phyloP scores from a whole-genome alignment of 2,888 invertebrate genomes.

The Cheiracanthium punctorium region DNA sequence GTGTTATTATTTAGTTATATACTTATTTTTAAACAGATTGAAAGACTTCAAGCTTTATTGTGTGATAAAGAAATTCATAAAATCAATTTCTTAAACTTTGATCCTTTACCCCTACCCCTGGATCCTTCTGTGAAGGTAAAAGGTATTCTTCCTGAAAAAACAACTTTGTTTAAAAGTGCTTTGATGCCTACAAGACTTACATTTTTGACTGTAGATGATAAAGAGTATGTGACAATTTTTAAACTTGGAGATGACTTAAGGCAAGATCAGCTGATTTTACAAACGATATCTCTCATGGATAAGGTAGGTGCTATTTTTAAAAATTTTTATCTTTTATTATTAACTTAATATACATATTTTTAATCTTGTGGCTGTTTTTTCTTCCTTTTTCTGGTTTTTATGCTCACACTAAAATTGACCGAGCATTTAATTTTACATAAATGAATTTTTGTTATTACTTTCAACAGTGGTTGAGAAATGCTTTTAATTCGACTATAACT shows the following conservation, averaged over 20 bases:
- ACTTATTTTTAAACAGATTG: slow-evolving; percentile 79
- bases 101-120: slow-evolving; percentile 93
- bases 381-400: too few relatives aligned
- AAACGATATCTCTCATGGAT: slow-evolving; percentile 99
- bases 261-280: slow-evolving; percentile 97
- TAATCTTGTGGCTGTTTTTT: too few relatives aligned
- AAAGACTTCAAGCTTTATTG: slow-evolving; percentile 88
- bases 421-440: too few relatives aligned
- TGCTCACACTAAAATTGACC: too few relatives aligned
- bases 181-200: slow-evolving; percentile 95
- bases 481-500: too few relatives aligned
- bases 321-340: not conserved
- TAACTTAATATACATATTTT: too few relatives aligned
- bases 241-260: slow-evolving; percentile 98
- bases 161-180: slow-evolving; percentile 95
- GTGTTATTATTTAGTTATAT: not conserved
- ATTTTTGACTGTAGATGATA: slow-evolving; percentile 85
- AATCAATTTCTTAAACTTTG: slow-evolving; percentile 91
- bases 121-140: slow-evolving; percentile 93
- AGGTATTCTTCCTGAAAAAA: slow-evolving; percentile 91
- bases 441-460: too few relatives aligned
- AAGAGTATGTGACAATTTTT: slow-evolving; percentile 95
- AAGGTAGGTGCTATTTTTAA: slow-evolving; percentile 76
- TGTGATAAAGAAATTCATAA: slow-evolving; percentile 88
- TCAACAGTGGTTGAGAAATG: too few relatives aligned